Base-by-base conservation (phyloP, 2,113 vertebrate genomes). In the Microcebus tavaratra region DNA sequence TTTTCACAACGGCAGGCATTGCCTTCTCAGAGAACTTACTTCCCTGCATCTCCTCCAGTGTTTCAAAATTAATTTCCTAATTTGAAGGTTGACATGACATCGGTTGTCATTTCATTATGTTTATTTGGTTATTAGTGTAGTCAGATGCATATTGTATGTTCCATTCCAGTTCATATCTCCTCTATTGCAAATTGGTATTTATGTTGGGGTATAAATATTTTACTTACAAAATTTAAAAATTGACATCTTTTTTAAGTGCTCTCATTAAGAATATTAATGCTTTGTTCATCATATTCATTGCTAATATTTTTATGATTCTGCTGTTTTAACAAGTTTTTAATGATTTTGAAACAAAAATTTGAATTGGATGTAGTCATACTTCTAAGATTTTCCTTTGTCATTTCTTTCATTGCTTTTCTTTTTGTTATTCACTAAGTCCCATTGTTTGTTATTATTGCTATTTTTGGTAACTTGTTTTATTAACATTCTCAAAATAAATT, bases 401-500 rank as follows among this genome's bases (percentile, higher is more conserved):
- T 90, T 89, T 91, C 68, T 78, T 92, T 42, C 18, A 3, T 92
- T 53, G 88, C n/a, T 96, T 95, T 86, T 50, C 61, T 90, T 65
- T 88, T 53, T 80, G 76, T 85, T 72, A 29, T 83, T 91, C 25
- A 72, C 72, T n/a, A 53, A 79, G 76, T 65, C 65, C 29, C 31
- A 4, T 92, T 39, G 61, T 90, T 95, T 95, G 48, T 82, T 87
- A 8, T 96, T 94, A 36, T 8, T 94, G 59, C 65, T 96, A 68
- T 91, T 94, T 96, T 73, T 2, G 42, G 81, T 48, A 92, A 76
- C 78, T 93, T 95, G 45, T 96, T 88, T 95, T 73, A 91, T 63
- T 94, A 79, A 82, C 9, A 53, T 88, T 88, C 80, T 94, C 76
- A 97, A 93, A 97, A 79, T 76, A 86, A 83, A 82, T 29, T 53